Conservation (phyloP, 2,888 invertebrate genomes). For the Protonemura montana region DNA sequence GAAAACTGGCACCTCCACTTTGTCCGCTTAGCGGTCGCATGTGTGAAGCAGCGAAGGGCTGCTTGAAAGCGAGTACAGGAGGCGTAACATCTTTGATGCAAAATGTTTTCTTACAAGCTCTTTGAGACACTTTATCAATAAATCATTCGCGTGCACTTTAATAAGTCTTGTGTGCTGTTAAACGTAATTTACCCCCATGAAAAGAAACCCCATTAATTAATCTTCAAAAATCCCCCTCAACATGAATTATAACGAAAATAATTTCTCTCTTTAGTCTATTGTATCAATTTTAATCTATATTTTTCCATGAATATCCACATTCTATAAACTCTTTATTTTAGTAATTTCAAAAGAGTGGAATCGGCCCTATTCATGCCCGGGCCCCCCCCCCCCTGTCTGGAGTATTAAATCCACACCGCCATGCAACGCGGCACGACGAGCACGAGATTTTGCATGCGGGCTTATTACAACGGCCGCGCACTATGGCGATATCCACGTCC, state of each 20-base stretch:
- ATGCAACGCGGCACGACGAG: background rate
- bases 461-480: background rate
- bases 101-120: background rate
- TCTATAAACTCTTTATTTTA: conserved; percentile 24
- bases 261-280: background rate
- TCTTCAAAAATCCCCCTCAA: conserved; percentile 7
- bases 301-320: conserved; percentile 23
- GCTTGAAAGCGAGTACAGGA: background rate
- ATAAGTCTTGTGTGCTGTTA: background rate
- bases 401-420: background rate
- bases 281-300: conserved; percentile 12
- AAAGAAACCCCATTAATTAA: conserved; percentile 12
- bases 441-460: background rate
- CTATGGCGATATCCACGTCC: background rate
- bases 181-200: conserved; percentile 9
- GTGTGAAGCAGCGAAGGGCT: background rate
- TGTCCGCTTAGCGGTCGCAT: background rate
- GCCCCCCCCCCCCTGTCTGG: background rate
- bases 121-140: background rate
- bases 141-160: background rate
- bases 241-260: background rate
- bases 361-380: background rate
- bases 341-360: background rate
- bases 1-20: background rate
- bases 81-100: background rate